Base-by-base conservation (phyloP, 2,797 vertebrate species). In the Microctenopoma lineatum region DNA sequence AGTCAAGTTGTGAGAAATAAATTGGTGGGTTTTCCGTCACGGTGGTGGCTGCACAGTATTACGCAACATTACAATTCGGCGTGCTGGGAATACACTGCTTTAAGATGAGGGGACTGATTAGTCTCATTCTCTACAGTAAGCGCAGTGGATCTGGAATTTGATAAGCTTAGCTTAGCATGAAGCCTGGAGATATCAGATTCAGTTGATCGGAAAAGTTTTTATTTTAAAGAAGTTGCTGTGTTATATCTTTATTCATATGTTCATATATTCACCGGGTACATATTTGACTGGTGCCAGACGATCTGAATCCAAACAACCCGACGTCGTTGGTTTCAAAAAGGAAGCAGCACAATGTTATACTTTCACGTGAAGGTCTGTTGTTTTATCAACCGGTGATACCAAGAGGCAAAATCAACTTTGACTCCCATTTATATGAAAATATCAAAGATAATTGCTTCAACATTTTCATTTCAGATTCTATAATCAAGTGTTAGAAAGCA, bases 1-100 rank as follows among this genome's bases (percentile, higher is more conserved):
- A 26, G 60, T 65, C 61, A 77, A 80, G 57, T 74, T 77, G 66
- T 65, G 66, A 78, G 62, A 80, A 78, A 79, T 80, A 75, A 79
- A 85, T 82, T 79, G 70, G 76, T 18, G 61, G 26, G 52, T 76
- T 72, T 72, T 74, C 64, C 55, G 48, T 66, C 59, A 59, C 55
- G 78, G 73, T 51, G 42, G 34, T 18, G 13, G 67, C 50, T 52
- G 27, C 62, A 21, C 25, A 26, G 52, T 29, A 21, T 63, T 55
- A 55, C 18, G 7, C 25, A 55, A 60, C 7, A 26, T 66, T 46
- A 52, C 9, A 29, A 45, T 45, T 55, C 8, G 10, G 0, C 53
- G n/a, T 55, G 18, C 5, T 6, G 15, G 16, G 48, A 48, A 26
- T 12, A 27, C 16, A 26, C 5, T 57, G n/a, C 36, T 59, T 16